Conservation (phyloP, 2,113 vertebrate species). For the Gasterosteus aculeatus region DNA sequence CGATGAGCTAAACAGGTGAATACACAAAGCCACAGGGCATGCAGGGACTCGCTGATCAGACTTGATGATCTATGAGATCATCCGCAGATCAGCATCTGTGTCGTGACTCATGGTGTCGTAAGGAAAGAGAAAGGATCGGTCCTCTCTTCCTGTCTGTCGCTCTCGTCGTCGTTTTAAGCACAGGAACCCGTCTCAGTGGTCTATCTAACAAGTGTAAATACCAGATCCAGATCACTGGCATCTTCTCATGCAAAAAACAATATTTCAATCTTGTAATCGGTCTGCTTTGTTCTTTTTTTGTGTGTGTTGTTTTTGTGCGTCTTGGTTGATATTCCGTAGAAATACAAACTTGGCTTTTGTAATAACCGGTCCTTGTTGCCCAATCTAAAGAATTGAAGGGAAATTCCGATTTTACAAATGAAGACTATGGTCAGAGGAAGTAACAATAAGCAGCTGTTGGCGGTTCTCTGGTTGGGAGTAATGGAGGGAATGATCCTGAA, state of each 20-base stretch:
- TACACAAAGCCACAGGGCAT: neutral
- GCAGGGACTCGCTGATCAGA: neutral
- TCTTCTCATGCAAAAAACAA: neutral
- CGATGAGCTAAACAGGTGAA: neutral
- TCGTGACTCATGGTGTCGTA: slow-evolving; percentile 21
- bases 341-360: neutral
- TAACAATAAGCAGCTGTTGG: neutral
- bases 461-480: neutral
- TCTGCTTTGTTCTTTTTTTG: neutral
- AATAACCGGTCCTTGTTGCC: neutral
- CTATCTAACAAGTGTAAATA: neutral
- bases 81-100: slow-evolving; percentile 2
- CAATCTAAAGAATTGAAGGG: neutral
- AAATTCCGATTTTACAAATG: neutral
- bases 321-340: neutral
- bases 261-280: neutral
- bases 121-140: slow-evolving; percentile 19
- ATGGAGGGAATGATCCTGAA: neutral
- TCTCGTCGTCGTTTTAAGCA: neutral
- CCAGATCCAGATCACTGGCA: neutral
- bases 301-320: neutral
- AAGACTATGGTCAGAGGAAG: neutral
- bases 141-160: neutral
- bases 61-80: slow-evolving; percentile 29
- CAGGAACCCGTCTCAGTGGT: neutral